Conservation (phyloP, 1,140 invertebrate genomes). For the Leptinotarsa texana region DNA sequence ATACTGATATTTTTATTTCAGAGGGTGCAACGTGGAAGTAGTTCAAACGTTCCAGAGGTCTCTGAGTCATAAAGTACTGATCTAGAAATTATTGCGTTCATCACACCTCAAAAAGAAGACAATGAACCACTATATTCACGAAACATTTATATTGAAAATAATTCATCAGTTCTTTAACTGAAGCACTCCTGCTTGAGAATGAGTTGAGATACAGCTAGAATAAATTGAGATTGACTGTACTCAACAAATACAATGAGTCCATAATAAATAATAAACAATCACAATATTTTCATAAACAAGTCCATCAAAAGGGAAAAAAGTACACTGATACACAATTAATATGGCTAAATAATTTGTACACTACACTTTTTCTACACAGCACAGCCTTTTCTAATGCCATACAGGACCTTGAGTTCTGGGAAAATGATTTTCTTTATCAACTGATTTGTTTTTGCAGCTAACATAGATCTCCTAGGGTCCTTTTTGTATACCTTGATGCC, state of each 20-base stretch:
- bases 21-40: too few species aligned
- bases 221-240: too few species aligned
- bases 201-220: too few species aligned
- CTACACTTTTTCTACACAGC: constrained; percentile 65
- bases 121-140: too few species aligned
- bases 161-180: too few species aligned
- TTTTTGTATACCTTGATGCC: constrained; percentile 82
- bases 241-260: background rate
- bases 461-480: constrained; percentile 72
- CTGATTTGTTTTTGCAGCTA: constrained; percentile 77
- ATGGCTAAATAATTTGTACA: constrained; percentile 17
- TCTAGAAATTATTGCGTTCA: too few species aligned
- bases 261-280: background rate
- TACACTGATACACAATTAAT: background rate
- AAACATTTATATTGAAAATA: too few species aligned
- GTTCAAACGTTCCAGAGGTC: too few species aligned
- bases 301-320: background rate
- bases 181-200: too few species aligned
- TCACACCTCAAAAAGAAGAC: too few species aligned
- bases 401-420: constrained; percentile 82
- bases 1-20: too few species aligned
- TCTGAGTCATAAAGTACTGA: too few species aligned
- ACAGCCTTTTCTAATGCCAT: constrained; percentile 78
- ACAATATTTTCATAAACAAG: background rate
- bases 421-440: constrained; percentile 81